Base-by-base conservation (phyloP, 2,888 invertebrate genomes). In the Cosmopolites sordidus region DNA sequence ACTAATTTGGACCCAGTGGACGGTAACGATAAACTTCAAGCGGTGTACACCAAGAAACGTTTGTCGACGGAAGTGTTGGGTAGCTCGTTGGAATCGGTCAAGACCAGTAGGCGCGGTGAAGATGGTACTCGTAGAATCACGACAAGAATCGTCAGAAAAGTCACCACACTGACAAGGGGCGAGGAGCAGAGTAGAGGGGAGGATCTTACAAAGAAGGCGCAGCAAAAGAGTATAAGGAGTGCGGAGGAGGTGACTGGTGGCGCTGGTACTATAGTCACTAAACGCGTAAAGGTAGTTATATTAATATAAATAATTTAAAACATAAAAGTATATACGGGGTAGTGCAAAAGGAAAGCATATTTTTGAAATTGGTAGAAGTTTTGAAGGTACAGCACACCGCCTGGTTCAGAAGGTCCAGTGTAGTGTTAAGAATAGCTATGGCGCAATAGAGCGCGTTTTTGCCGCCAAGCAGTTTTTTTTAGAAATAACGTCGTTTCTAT, bases 261-360 rank as follows among this genome's bases (percentile, higher is more conserved):
- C 64, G 78, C 81, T 60, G 74, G 73, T 54, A 73, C 72, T 48
- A 75, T 81, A 49, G 82, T 83, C 68, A 79, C 83, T 57, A 86
- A 87, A 76, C 81, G 83, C 75, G 87, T 85, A 66, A 87, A 89
- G 89, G 89, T 89, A 86, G n/a, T n/a, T n/a, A n/a, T n/a, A n/a
- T n/a, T n/a, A n/a, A n/a, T n/a, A n/a, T n/a, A n/a, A n/a, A n/a
- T n/a, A n/a, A n/a, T n/a, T n/a, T n/a, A n/a, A n/a, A n/a, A n/a
- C n/a, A n/a, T n/a, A n/a, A n/a, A n/a, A n/a, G n/a, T n/a, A n/a
- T n/a, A n/a, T n/a, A n/a, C n/a, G n/a, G n/a, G n/a, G n/a, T n/a
- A n/a, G n/a, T n/a, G n/a, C n/a, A n/a, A n/a, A n/a, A n/a, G n/a
- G n/a, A n/a, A n/a, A n/a, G n/a, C n/a, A n/a, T n/a, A n/a, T n/a